Evolutionary conservation across 2,888 invertebrate species (phyloP).

Genomic region (Megastigmus dorsalis): DNA sequence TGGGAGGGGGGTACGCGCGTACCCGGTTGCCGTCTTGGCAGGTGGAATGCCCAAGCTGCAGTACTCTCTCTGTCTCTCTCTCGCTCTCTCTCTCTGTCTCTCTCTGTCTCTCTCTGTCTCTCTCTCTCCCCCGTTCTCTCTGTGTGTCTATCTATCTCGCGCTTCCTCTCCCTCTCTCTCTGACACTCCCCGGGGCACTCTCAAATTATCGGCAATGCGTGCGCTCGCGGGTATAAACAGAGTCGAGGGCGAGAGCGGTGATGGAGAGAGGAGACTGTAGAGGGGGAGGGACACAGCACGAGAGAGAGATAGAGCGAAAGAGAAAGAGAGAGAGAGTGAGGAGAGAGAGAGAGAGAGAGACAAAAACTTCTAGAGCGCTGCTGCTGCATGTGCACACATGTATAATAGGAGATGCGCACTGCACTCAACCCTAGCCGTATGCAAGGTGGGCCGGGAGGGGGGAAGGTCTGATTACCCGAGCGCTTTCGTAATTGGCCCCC

Average conservation of each 20-base stretch:
- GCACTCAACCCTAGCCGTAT: too few relatives aligned
- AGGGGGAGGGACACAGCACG: slow-evolving; percentile 27
- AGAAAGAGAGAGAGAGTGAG: slow-evolving; percentile 33
- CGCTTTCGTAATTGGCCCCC: slow-evolving; percentile 55
- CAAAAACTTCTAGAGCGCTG: slow-evolving; percentile 41
- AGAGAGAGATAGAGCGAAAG: slow-evolving; percentile 36
- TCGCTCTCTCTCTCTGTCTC: not conserved
- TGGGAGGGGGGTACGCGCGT: slow-evolving; percentile 52
- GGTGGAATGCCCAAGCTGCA: slow-evolving; percentile 70
- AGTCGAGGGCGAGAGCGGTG: slow-evolving; percentile 34
- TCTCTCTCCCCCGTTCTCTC: not conserved
- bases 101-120: slow-evolving; percentile 2
- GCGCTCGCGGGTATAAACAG: slow-evolving; percentile 28
- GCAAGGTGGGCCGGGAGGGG: not conserved
- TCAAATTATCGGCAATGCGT: slow-evolving; percentile 69
- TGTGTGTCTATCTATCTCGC: not conserved
- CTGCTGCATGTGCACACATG: not conserved
- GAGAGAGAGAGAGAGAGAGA: slow-evolving; percentile 27
- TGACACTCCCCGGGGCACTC: slow-evolving; percentile 48
- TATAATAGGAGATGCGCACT: not conserved
- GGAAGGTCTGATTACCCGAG: slow-evolving; percentile 46
- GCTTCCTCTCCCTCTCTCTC: slow-evolving; percentile 1
- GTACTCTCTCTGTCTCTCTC: slow-evolving; percentile 53
- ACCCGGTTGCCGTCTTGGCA: slow-evolving; percentile 67
- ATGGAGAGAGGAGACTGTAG: not conserved